Evolutionary conservation across 2,113 vertebrate species (phyloP).

Genomic region (Polyodon spathula): DNA sequence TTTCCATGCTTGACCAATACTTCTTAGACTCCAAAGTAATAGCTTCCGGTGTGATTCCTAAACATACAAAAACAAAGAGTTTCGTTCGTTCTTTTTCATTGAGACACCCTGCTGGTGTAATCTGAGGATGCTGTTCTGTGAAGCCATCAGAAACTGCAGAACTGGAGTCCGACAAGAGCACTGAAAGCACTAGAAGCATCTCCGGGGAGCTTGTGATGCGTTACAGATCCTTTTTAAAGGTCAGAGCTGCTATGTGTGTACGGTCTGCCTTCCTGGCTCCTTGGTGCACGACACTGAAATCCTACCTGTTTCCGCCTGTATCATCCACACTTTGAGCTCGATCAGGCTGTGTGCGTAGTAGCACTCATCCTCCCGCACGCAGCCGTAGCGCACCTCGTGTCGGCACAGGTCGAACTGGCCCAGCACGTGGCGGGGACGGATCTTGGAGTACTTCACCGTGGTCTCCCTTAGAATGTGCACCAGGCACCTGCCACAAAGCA

Average conservation of each 20-base stretch:
- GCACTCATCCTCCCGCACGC: conserved; percentile 83
- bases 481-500: conserved; percentile 72
- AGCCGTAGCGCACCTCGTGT: conserved; percentile 89
- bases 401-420: conserved; percentile 86
- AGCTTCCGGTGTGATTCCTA: conserved; percentile 79
- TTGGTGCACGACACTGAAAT: too few species aligned
- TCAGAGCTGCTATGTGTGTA: too few species aligned
- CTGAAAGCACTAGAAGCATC: too few species aligned
- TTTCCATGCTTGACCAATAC: conserved; percentile 70
- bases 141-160: too few species aligned
- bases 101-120: too few species aligned
- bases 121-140: too few species aligned
- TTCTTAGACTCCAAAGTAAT: conserved; percentile 83
- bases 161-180: too few species aligned
- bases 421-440: conserved; percentile 61
- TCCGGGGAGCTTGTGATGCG: too few species aligned
- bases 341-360: conserved; percentile 92
- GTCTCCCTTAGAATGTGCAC: conserved; percentile 88
- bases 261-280: too few species aligned
- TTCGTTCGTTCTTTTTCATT: too few species aligned
- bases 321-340: conserved; percentile 92
- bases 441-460: conserved; percentile 86
- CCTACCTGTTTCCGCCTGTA: conserved; percentile 80
- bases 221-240: too few species aligned
- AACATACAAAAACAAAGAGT: not conserved